phyloP scores from a whole-genome alignment of 2,113 vertebrate species.

The Lepisosteus oculatus region DNA sequence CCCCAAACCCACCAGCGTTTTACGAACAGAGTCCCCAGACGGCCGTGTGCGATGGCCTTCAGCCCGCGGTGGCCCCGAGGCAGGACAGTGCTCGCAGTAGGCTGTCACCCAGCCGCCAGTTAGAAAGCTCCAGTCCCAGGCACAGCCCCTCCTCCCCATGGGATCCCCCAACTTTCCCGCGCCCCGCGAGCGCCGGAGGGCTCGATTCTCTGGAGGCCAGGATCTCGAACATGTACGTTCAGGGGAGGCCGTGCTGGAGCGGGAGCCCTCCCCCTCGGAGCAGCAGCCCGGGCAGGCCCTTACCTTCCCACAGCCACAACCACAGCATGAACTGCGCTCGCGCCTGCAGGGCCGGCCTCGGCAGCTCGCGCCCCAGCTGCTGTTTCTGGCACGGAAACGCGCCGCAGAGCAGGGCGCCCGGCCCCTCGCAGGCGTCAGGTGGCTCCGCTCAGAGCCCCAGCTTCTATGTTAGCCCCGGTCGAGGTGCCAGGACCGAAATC shows the following conservation, averaged over 20 bases:
- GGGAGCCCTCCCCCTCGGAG: not conserved
- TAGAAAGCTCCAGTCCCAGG: conserved; percentile 24
- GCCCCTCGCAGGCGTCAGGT: not conserved
- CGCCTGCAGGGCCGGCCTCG: not conserved
- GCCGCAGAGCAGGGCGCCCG: not conserved
- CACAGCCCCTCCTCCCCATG: conserved; percentile 18
- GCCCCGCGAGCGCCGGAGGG: conserved; percentile 45
- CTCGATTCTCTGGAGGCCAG: conserved; percentile 50
- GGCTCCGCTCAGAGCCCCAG: conserved; percentile 15
- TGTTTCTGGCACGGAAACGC: accelerated
- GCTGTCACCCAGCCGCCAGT: conserved; percentile 33
- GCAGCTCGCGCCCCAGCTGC: accelerated
- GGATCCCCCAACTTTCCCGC: conserved; percentile 13
- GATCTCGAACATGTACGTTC: conserved; percentile 42
- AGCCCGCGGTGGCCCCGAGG: conserved; percentile 18
- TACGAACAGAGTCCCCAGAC: conserved; percentile 2
- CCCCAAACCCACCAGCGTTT: not conserved
- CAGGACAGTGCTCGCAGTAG: conserved; percentile 31
- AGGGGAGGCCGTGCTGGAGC: conserved; percentile 30
- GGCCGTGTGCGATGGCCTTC: not conserved
- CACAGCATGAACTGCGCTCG: not conserved
- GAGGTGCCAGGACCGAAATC: not conserved
- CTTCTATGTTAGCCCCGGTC: conserved; percentile 20
- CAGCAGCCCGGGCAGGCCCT: conserved; percentile 1
- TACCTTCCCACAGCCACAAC: not conserved